Conservation (phyloP, 2,888 invertebrate species). For the Drosophila helvetica region DNA sequence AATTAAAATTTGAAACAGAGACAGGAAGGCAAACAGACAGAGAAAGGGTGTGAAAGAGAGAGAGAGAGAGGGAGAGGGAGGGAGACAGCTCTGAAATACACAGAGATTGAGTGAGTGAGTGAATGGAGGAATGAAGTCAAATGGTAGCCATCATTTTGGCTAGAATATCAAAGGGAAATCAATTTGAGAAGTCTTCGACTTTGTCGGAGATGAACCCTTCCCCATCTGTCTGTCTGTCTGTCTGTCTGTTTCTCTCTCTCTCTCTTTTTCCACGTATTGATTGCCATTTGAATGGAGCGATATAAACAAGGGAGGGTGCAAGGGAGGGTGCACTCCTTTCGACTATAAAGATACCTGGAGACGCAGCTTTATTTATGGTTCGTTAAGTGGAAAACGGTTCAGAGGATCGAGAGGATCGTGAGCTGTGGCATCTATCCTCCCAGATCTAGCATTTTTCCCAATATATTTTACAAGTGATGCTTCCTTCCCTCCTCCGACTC, state of each 20-base stretch:
- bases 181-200: slow-evolving; percentile 47
- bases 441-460: too few species aligned
- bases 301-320: not conserved
- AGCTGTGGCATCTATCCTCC: too few species aligned
- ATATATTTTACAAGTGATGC: too few species aligned
- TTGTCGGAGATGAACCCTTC: slow-evolving; percentile 1
- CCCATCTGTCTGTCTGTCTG: not conserved
- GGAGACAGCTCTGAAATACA: slow-evolving; percentile 14
- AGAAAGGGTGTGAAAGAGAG: not conserved
- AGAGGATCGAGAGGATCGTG: too few species aligned
- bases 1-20: slow-evolving; percentile 42
- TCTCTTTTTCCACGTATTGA: slow-evolving; percentile 49
- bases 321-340: not conserved
- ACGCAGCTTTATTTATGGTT: not conserved
- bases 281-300: slow-evolving; percentile 53
- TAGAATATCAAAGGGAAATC: slow-evolving; percentile 52
- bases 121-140: slow-evolving; percentile 31
- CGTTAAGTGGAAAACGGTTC: not conserved
- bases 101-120: slow-evolving; percentile 9
- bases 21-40: not conserved
- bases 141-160: slow-evolving; percentile 40
- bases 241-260: not conserved
- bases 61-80: slow-evolving; percentile 11
- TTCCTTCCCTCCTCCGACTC: too few species aligned
- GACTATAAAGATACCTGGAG: not conserved